phyloP scores from a whole-genome alignment of 2,797 vertebrate genomes.

The Lycodopsis pacificus region DNA sequence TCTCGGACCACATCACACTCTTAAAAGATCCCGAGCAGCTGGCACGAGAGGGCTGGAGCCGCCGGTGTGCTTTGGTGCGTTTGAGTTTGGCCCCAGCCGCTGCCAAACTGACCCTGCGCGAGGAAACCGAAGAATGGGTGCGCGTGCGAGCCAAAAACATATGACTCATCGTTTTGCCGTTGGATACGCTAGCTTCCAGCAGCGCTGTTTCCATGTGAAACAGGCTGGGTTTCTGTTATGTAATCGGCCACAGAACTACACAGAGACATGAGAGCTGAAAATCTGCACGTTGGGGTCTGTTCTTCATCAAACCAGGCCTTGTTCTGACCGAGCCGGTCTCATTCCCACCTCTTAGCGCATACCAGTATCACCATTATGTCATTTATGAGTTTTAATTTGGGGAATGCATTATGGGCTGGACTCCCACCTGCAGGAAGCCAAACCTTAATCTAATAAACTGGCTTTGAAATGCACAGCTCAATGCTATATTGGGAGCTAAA shows the following conservation, averaged over 20 bases:
- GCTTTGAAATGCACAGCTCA: conserved; percentile 7
- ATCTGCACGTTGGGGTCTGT: conserved; percentile 33
- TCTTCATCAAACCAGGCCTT: conserved; percentile 49
- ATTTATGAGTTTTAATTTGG: conserved; percentile 25
- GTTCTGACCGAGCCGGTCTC: conserved; percentile 29
- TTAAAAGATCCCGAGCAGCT: conserved; percentile 33
- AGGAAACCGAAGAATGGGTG: conserved; percentile 70
- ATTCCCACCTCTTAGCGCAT: conserved; percentile 26
- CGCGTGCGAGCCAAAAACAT: conserved; percentile 58
- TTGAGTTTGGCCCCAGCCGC: conserved; percentile 44
- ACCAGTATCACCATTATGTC: conserved; percentile 23
- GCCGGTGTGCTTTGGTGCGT: conserved; percentile 26
- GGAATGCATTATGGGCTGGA: neutral
- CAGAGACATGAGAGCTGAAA: conserved; percentile 44
- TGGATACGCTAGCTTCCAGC: conserved; percentile 56
- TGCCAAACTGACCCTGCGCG: conserved; percentile 58
- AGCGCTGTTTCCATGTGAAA: conserved; percentile 59
- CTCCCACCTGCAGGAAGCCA: conserved; percentile 10
- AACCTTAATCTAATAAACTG: conserved; percentile 34
- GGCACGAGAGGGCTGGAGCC: conserved; percentile 3
- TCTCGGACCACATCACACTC: conserved; percentile 34
- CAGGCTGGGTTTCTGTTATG: conserved; percentile 54
- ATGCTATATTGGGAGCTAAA: conserved; percentile 3
- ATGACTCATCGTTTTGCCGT: conserved; percentile 74
- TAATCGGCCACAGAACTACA: conserved; percentile 47